phyloP scores from a whole-genome alignment of 2,797 vertebrate genomes.

The Oreonectes daqikongensis region DNA sequence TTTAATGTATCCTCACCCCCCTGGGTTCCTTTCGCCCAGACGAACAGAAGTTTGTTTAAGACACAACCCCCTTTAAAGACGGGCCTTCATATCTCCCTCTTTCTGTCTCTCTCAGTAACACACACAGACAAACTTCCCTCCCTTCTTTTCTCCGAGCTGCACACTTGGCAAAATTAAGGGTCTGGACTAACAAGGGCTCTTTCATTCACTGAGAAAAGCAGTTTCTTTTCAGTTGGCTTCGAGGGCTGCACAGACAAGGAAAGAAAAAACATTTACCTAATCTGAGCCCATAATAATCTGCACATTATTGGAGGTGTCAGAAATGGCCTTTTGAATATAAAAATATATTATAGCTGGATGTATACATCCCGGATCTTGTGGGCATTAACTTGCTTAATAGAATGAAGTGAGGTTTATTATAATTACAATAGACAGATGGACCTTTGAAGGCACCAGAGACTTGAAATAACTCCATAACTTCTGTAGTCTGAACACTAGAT shows the following conservation, averaged over 20 bases:
- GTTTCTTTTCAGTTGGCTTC: slow-evolving; percentile 24
- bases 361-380: neutral
- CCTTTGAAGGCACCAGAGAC: neutral
- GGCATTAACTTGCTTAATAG: neutral
- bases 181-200: slow-evolving; percentile 47
- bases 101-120: slow-evolving; percentile 39
- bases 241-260: neutral
- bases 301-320: neutral
- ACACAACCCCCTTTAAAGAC: slow-evolving; percentile 63
- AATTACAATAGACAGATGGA: neutral
- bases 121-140: slow-evolving; percentile 37
- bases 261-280: slow-evolving; percentile 20
- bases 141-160: slow-evolving; percentile 26
- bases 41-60: slow-evolving; percentile 54
- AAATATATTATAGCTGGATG: neutral
- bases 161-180: slow-evolving; percentile 35
- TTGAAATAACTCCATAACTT: too few species aligned
- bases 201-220: slow-evolving; percentile 45
- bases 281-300: slow-evolving; percentile 27
- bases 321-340: neutral
- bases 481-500: neutral
- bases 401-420: neutral
- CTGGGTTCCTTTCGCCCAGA: slow-evolving; percentile 41
- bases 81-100: slow-evolving; percentile 59
- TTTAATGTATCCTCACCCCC: slow-evolving; percentile 88